A percentile compares a stretch with the other conserved stretches of the same genome.
These are phyloP conservation scores for Mamestra configurata DNA, from an alignment of 1,140 invertebrate species.

Conservation along the genomic window DNA sequence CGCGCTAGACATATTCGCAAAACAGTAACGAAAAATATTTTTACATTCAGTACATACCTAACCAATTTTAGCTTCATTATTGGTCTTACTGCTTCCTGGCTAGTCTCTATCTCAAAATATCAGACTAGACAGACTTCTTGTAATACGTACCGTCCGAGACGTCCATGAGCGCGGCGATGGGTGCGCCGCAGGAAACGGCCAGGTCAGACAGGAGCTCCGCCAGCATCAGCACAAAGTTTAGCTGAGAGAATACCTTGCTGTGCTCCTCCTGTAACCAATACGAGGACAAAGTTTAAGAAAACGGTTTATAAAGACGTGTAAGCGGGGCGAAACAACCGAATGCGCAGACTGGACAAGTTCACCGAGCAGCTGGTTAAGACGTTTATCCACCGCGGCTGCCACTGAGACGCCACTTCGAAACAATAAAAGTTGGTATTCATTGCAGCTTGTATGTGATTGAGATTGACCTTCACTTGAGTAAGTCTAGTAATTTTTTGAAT, in stretches of 20 bases:
- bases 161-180: conserved; percentile 81
- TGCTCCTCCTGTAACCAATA: conserved; percentile 78
- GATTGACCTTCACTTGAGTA: not conserved
- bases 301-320: not conserved
- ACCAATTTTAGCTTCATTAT: too few relatives aligned
- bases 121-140: too few relatives aligned
- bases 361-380: too few relatives aligned
- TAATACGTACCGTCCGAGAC: conserved; percentile 70
- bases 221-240: conserved; percentile 85
- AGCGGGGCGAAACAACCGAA: not conserved
- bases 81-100: too few relatives aligned
- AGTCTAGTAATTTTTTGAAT: not conserved
- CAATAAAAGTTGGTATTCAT: too few relatives aligned
- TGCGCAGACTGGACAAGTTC: too few relatives aligned
- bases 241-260: conserved; percentile 84
- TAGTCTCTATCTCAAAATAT: too few relatives aligned
- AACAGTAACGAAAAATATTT: too few relatives aligned
- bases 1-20: too few relatives aligned
- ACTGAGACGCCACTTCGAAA: not conserved
- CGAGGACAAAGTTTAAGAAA: not conserved
- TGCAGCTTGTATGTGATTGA: too few relatives aligned
- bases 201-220: conserved; percentile 82
- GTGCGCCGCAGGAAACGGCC: conserved; percentile 81
- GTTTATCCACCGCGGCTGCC: not conserved
- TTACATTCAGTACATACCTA: too few relatives aligned